Evolutionary conservation across 2,888 invertebrate species (phyloP).

Genomic region (Eristalis arbustorum): DNA sequence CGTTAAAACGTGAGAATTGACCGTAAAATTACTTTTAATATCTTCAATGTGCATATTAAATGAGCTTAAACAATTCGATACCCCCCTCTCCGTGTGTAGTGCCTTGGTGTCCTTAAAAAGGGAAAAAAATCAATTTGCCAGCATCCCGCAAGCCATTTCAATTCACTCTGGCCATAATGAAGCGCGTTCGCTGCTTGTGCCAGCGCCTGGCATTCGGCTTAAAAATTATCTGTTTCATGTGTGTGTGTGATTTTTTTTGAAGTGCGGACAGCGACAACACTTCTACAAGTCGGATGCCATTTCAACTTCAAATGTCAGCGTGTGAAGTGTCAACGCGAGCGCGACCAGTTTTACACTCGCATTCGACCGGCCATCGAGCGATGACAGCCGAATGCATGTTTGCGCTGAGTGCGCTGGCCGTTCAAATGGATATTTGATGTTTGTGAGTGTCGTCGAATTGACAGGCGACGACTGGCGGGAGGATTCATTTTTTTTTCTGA

Average conservation of each 20-base stretch:
- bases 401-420: not conserved
- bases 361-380: not conserved
- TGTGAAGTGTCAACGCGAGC: constrained; percentile 55
- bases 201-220: not conserved
- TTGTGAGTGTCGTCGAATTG: not conserved
- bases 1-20: constrained; percentile 56
- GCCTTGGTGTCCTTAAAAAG: constrained; percentile 23
- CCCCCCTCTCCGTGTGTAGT: not conserved
- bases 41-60: constrained; percentile 49
- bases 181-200: not conserved
- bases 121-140: constrained; percentile 11
- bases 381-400: not conserved
- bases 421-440: not conserved
- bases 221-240: constrained; percentile 3
- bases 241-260: not conserved
- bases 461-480: not conserved
- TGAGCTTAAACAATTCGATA: constrained; percentile 43
- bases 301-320: constrained; percentile 19
- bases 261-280: not conserved
- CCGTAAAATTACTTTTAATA: constrained; percentile 58
- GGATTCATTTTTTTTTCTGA: not conserved
- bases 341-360: not conserved
- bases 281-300: not conserved
- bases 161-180: constrained; percentile 7
- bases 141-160: constrained; percentile 3